Evolutionary conservation across 2,113 vertebrate species (phyloP).

Genomic region (Phrynosoma blainvillii): DNA sequence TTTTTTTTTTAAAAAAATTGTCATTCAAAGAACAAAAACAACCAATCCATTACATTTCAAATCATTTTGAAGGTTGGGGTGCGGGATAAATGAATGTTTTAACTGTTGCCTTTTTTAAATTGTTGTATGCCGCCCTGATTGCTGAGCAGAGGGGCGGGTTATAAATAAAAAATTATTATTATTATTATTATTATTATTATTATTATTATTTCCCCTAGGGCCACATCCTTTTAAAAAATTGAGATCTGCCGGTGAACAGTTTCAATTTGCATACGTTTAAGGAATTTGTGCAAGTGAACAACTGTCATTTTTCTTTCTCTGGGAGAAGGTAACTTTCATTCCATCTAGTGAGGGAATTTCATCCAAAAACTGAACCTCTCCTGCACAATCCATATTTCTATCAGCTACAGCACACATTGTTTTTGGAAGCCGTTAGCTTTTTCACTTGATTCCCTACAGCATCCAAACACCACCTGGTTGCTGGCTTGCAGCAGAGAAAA

Average conservation of each 20-base stretch:
- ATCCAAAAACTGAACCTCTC: background rate
- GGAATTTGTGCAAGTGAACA: background rate
- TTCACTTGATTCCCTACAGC: slow-evolving; percentile 22
- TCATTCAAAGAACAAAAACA: slow-evolving; percentile 35
- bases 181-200: too few species aligned
- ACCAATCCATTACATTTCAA: background rate
- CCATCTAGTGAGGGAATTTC: background rate
- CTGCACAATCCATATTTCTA: background rate
- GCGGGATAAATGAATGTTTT: too few species aligned
- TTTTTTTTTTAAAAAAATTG: background rate
- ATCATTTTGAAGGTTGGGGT: too few species aligned
- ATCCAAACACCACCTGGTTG: slow-evolving; percentile 21
- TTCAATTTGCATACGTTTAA: slow-evolving; percentile 10
- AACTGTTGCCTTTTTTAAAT: too few species aligned
- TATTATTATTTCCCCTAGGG: slow-evolving; percentile 9
- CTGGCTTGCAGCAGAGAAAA: slow-evolving; percentile 40
- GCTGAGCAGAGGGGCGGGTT: too few species aligned
- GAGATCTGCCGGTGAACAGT: slow-evolving; percentile 6
- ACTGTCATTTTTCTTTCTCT: background rate
- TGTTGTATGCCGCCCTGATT: too few species aligned
- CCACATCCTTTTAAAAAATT: background rate
- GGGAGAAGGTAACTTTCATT: background rate
- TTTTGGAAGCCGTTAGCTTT: slow-evolving; percentile 35
- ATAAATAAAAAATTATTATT: too few species aligned
- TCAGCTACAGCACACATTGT: background rate